phyloP scores from a whole-genome alignment of 2,888 invertebrate species.

The Cheilosia vernalis region DNA sequence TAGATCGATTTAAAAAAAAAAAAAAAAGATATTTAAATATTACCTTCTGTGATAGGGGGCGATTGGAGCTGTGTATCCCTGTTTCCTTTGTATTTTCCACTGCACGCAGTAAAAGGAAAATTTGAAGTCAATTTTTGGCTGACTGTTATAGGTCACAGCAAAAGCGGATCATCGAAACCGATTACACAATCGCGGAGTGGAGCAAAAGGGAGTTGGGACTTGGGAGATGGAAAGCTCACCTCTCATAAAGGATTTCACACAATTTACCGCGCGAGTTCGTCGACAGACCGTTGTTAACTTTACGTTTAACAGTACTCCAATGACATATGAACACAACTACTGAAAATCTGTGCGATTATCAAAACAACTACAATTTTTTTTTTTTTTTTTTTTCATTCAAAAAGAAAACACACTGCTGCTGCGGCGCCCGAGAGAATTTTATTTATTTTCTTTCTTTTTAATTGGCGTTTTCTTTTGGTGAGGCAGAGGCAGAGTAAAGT shows the following conservation, averaged over 20 bases:
- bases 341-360: conserved; percentile 8
- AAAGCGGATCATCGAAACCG: conserved; percentile 49
- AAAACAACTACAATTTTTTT: conserved; percentile 8
- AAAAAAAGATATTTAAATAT: neutral
- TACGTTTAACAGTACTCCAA: conserved; percentile 17
- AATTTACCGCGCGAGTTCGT: conserved; percentile 44
- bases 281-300: conserved; percentile 9
- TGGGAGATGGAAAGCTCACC: conserved; percentile 28
- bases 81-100: neutral
- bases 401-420: conserved; percentile 30
- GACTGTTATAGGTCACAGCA: conserved; percentile 45
- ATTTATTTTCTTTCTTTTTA: conserved; percentile 41
- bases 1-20: conserved; percentile 19
- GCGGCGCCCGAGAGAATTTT: conserved; percentile 1
- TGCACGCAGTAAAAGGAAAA: neutral
- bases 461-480: conserved; percentile 39
- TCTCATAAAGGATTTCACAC: conserved; percentile 36
- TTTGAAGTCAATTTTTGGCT: conserved; percentile 6
- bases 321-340: conserved; percentile 7
- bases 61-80: conserved; percentile 28
- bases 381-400: conserved; percentile 47
- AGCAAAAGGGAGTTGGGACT: conserved; percentile 29
- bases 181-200: conserved; percentile 65
- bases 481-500: conserved; percentile 49
- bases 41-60: conserved; percentile 27